A percentile compares a stretch with the other conserved stretches of the same genome.
These are phyloP conservation scores for Hetaerina americana DNA, from an alignment of 1,140 invertebrate genomes.

Conservation along the genomic window DNA sequence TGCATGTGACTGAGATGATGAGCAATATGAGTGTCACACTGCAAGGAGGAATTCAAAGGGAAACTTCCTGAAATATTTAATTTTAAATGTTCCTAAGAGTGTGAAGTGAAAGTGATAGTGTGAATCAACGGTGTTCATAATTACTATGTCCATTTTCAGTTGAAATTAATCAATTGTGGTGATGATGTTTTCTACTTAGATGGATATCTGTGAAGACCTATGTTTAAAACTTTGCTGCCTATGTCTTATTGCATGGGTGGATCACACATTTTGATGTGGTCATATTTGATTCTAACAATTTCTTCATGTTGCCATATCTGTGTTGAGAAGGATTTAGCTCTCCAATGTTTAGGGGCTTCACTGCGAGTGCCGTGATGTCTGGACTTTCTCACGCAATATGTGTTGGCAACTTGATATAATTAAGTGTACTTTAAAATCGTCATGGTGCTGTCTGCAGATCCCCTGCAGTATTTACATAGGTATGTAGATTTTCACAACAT, in stretches of 20 bases:
- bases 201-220: not conserved
- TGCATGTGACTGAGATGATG: not conserved
- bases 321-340: not conserved
- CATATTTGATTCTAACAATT: not conserved
- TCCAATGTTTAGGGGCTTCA: not conserved
- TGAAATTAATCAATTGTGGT: not conserved
- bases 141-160: not conserved
- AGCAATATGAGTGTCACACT: not conserved
- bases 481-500: not conserved
- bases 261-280: not conserved
- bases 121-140: not conserved
- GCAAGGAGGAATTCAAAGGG: not conserved
- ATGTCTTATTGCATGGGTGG: not conserved
- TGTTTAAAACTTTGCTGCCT: not conserved
- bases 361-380: not conserved
- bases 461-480: not conserved
- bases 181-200: not conserved
- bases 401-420: not conserved
- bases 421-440: not conserved
- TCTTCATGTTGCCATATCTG: not conserved
- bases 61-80: conserved; percentile 1
- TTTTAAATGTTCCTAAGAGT: not conserved
- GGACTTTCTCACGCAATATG: not conserved
- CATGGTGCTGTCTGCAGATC: not conserved
- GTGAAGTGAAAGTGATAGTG: not conserved